These are phyloP conservation scores for Ptyas mucosa DNA, from an alignment of 2,113 vertebrate species.

Conservation along the genomic window DNA sequence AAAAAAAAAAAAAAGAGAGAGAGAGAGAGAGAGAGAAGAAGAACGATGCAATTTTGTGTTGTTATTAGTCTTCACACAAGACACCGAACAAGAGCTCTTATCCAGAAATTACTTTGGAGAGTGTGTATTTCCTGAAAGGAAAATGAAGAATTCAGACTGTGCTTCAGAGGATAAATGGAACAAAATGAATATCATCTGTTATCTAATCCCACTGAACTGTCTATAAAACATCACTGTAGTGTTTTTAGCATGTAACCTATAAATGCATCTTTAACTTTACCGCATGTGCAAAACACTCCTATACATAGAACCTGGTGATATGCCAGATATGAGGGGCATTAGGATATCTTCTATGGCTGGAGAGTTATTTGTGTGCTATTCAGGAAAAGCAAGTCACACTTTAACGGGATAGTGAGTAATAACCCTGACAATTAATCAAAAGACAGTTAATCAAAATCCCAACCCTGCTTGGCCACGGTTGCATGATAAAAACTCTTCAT, in stretches of 20 bases:
- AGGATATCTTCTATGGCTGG: background rate
- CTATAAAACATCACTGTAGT: background rate
- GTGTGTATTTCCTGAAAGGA: background rate
- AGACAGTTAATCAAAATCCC: background rate
- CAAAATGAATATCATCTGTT: background rate
- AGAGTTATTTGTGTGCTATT: background rate
- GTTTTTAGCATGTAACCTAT: background rate
- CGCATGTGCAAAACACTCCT: background rate
- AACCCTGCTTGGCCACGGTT: background rate
- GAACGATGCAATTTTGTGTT: background rate
- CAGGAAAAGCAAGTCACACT: background rate
- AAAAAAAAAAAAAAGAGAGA: background rate
- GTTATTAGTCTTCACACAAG: background rate
- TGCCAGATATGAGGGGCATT: background rate
- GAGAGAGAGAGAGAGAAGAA: too few species aligned
- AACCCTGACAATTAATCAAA: background rate
- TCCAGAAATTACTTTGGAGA: background rate
- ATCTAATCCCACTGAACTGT: background rate
- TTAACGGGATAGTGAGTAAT: background rate
- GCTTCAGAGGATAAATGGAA: background rate
- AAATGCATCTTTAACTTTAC: background rate
- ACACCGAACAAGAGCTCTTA: background rate
- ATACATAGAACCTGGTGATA: background rate
- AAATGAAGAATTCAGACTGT: slow-evolving; percentile 1
- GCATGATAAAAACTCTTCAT: background rate